A percentile compares a stretch with the other conserved stretches of the same genome.
These are phyloP conservation scores for Drosophila borborema DNA, from an alignment of 2,888 invertebrate species.

Conservation along the genomic window DNA sequence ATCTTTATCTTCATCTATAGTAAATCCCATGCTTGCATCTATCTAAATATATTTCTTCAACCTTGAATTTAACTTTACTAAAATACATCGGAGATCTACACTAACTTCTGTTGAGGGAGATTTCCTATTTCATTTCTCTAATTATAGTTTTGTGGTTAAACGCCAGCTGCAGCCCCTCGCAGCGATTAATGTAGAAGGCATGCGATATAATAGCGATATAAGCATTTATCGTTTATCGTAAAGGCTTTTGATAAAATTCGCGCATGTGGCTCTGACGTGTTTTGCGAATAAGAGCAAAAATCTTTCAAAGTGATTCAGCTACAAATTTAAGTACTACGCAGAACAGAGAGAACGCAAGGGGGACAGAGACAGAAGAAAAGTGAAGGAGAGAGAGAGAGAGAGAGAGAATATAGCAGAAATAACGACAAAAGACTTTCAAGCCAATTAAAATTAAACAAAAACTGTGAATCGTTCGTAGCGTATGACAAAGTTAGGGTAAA, in stretches of 20 bases:
- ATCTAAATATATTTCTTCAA: no score
- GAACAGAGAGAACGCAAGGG: conserved; percentile 1
- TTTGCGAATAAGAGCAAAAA: conserved; percentile 30
- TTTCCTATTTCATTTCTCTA: conserved; percentile 8
- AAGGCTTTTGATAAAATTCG: conserved; percentile 12
- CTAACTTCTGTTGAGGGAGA: not conserved
- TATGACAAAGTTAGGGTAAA: conserved; percentile 21
- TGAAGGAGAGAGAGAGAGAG: not conserved
- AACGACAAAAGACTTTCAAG: conserved; percentile 56
- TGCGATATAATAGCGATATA: conserved; percentile 29
- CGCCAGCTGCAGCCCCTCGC: conserved; percentile 12
- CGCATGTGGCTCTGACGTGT: conserved; percentile 19
- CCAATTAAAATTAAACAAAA: conserved; percentile 66
- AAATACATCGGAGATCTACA: not conserved
- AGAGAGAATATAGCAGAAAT: conserved; percentile 4
- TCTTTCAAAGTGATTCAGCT: conserved; percentile 48
- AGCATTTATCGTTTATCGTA: conserved; percentile 38
- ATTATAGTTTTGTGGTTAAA: conserved; percentile 33
- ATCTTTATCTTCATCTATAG: not conserved
- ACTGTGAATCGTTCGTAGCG: conserved; percentile 38
- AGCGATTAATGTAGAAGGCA: conserved; percentile 24
- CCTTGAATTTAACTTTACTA: not conserved
- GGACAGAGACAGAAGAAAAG: not conserved
- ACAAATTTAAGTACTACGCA: conserved; percentile 45
- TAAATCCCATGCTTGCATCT: not conserved